These are phyloP conservation scores for Galago senegalensis DNA, from an alignment of 2,797 vertebrate genomes.

Conservation along the genomic window DNA sequence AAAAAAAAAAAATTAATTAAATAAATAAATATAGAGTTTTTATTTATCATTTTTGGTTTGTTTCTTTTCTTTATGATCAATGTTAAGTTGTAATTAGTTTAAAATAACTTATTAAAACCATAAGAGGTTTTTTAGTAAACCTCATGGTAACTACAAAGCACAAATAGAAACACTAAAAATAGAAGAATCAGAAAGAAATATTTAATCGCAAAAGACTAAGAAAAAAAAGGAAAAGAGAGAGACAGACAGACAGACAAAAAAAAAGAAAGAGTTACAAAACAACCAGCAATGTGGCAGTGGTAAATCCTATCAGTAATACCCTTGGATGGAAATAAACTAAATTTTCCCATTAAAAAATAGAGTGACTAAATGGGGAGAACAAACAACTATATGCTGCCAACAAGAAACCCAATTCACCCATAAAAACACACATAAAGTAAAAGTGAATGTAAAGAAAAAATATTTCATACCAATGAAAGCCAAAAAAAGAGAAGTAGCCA, in stretches of 20 bases:
- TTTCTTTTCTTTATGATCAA: too few relatives aligned
- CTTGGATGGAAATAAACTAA: not conserved
- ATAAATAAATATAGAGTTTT: not conserved
- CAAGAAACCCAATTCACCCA: not conserved
- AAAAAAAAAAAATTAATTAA: too few relatives aligned
- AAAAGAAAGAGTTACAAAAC: too few relatives aligned
- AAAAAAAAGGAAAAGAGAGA: not conserved
- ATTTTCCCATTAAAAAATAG: not conserved
- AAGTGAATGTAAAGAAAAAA: not conserved
- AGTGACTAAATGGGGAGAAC: not conserved
- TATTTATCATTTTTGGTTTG: not conserved
- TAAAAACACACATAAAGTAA: not conserved
- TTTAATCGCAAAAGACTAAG: too few relatives aligned
- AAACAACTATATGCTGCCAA: not conserved
- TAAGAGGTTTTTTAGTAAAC: too few relatives aligned
- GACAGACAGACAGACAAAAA: fast-evolving
- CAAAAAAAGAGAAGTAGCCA: not conserved
- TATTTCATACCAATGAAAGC: not conserved
- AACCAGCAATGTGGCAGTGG: not conserved
- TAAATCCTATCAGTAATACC: not conserved
- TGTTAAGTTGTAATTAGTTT: too few relatives aligned
- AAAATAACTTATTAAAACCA: too few relatives aligned
- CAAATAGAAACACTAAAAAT: too few relatives aligned
- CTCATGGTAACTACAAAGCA: too few relatives aligned
- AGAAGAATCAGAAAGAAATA: too few relatives aligned